Conservation (phyloP, 2,888 invertebrate species). For the Acleris laterana region DNA sequence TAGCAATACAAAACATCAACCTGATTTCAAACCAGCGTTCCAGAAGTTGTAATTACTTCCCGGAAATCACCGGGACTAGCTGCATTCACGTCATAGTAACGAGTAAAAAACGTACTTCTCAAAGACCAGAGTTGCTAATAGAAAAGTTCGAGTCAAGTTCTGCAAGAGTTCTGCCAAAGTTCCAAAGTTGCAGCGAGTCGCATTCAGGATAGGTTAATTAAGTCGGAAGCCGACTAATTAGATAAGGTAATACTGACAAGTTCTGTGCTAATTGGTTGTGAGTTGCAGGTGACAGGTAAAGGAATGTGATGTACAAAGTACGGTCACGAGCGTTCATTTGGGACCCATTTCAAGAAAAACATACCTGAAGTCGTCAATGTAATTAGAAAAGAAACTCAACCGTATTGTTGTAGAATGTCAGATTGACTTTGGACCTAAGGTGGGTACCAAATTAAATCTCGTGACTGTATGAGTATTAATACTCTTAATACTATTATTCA, state of each 20-base stretch:
- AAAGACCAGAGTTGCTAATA: constrained; percentile 24
- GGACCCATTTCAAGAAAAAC: no score
- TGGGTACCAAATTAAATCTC: no score
- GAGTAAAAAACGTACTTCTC: constrained; percentile 21
- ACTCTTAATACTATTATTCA: no score
- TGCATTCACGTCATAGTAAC: constrained; percentile 8
- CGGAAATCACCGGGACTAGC: constrained; percentile 1
- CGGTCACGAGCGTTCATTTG: no score
- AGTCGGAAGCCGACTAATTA: constrained; percentile 13
- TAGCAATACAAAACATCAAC: background rate
- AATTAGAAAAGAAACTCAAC: no score
- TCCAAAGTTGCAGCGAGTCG: constrained; percentile 11
- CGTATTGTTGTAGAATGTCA: no score
- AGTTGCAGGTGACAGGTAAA: background rate
- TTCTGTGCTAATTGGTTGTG: constrained; percentile 2
- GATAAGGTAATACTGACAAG: background rate
- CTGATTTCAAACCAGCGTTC: background rate
- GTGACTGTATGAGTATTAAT: no score
- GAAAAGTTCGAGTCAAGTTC: constrained; percentile 18
- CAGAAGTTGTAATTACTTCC: constrained; percentile 24
- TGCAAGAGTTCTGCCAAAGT: constrained; percentile 11
- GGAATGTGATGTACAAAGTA: background rate
- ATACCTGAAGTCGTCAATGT: no score
- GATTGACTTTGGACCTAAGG: no score
- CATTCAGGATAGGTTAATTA: constrained; percentile 29